Evolutionary conservation across 2,888 invertebrate genomes (phyloP), one percentile per base, ranked within the genome.

Genomic region (Mermis nigrescens): DNA sequence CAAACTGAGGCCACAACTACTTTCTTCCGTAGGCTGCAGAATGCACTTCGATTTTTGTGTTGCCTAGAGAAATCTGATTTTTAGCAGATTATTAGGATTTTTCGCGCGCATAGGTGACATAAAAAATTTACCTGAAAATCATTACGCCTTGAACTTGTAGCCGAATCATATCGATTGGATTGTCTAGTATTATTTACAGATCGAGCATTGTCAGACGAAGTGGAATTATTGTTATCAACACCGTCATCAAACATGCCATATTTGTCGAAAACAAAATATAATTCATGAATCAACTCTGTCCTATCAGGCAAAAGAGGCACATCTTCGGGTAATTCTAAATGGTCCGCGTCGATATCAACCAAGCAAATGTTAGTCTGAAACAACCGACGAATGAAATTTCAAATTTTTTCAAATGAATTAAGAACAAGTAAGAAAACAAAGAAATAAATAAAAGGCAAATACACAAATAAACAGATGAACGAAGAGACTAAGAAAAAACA

Each of bases 311-410:
- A 89, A 62, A 82, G 80, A 0, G 92, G 91, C 68, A 94, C 77
- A 74, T 95, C 95, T 76, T 95, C 95, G 0, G 94, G 94, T 66
- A 90, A 78, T 74, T 92, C 91, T 66, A 94, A 84, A 67, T 82
- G 82, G 65, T 86, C 86, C 67, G 84, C 85, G 75, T 98, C 95
- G 65, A 98, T 85, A 76, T 98, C 92, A 57, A 98, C 87, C 71
- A 90, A 84, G 76, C 95, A 98, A 57, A 92, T 78, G 62, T 86
- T 86, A 12, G 89, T 89, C 78, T 90, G 82, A 1, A 70, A 61
- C n/a, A 57, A n/a, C 2, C n/a, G 19, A 54, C 27, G 28, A 19
- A 28, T 12, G 29, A 54, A 54, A 27, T 29, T 27, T 29, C 38
- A 59, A 54, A 29, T 60, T 59, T 38, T 38, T 12, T 12, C 19